Evolutionary conservation across 2,888 invertebrate species (phyloP), one percentile per base, ranked within the genome.

Genomic region (Lochmaea crataegi): DNA sequence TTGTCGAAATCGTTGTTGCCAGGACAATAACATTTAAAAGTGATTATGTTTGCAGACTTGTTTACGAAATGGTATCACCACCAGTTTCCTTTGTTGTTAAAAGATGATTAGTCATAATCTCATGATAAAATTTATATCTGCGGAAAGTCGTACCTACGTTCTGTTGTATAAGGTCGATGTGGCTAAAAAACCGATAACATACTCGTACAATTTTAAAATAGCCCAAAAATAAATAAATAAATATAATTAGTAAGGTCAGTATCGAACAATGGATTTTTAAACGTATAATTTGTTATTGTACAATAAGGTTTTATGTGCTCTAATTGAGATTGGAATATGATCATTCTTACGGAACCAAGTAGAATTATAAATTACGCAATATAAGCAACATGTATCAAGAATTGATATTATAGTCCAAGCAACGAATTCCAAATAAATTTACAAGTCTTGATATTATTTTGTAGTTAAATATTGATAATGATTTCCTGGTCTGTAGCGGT

Each of bases 261-360:
- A 16, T 16, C 53, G 16, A n/a, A 16, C 16, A 53, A 53, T 42
- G 42, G 42, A 51, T 51, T 14, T 16, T 51, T n/a, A 7, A 51
- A 53, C 9, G 18, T 48, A 11, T 16, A 42, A 18, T 16, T 64
- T 12, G 16, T 45, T 63, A 11, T n/a, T 9, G 2, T 42, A 45
- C 18, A 61, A 41, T 41, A 41, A 41, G 2, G 26, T 69, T 65
- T 70, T 67, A 65, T 72, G 72, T 78, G 77, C 75, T 78, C 77
- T 78, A 78, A 78, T 78, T 80, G 77, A 77, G 74, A 72, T 71
- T 65, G 73, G 79, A 80, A 80, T 77, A 79, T 80, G 79, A 74
- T 78, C 81, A 80, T 81, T 83, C 79, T 84, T 82, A 82, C 83
- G 83, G 84, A 84, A 84, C 80, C 80, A 78, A 78, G 18, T 79